These are phyloP conservation scores for Clarias pachynema DNA, from an alignment of 2,797 vertebrate genomes.

Conservation along the genomic window DNA sequence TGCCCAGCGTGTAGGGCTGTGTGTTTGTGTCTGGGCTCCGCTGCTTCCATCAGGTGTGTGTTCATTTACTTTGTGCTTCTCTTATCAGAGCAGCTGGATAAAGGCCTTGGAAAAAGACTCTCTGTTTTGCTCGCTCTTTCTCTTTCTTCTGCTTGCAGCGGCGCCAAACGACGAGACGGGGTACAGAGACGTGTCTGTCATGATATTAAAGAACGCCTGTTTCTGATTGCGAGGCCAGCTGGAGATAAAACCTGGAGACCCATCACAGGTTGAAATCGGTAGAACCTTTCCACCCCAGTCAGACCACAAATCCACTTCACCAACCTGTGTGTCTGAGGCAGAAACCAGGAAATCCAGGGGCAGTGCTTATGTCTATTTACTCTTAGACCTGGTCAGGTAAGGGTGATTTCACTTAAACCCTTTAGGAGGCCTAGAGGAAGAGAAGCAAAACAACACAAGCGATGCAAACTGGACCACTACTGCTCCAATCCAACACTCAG, in stretches of 20 bases:
- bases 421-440: too few relatives aligned
- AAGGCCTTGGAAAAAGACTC: slow-evolving; percentile 54
- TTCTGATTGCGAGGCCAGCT: background rate
- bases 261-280: background rate
- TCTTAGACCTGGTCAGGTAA: background rate
- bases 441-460: background rate
- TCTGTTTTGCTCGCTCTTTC: background rate
- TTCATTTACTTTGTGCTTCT: slow-evolving; percentile 76
- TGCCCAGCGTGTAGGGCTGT: slow-evolving; percentile 59
- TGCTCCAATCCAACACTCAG: background rate
- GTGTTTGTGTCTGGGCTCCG: slow-evolving; percentile 31
- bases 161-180: slow-evolving; percentile 42
- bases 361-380: background rate
- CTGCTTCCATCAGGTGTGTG: slow-evolving; percentile 57
- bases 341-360: background rate
- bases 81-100: slow-evolving; percentile 75
- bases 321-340: background rate
- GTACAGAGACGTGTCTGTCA: slow-evolving; percentile 53
- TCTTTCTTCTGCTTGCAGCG: slow-evolving; percentile 29
- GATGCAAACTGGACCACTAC: background rate
- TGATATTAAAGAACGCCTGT: slow-evolving; percentile 61
- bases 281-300: background rate
- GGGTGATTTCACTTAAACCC: background rate
- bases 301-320: background rate
- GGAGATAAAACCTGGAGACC: background rate